Evolutionary conservation across 2,797 vertebrate genomes (phyloP).

Genomic region (Dermochelys coriacea): DNA sequence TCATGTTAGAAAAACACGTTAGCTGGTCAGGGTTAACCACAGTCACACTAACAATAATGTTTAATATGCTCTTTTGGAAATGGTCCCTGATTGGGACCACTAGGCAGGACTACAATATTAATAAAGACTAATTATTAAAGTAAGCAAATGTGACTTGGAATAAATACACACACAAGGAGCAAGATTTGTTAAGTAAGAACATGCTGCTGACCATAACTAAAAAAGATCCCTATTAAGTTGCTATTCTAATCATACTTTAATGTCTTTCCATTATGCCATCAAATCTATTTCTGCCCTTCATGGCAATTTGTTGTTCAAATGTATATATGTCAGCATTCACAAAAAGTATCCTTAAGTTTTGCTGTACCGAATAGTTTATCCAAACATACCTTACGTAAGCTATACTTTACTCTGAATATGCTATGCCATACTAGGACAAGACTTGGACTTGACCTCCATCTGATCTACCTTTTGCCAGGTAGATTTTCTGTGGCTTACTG

Average conservation of each 20-base stretch:
- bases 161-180: neutral
- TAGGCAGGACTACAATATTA: neutral
- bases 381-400: neutral
- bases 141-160: neutral
- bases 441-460: neutral
- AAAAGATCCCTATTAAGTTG: neutral
- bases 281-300: neutral
- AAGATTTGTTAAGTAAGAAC: neutral
- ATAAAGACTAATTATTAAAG: neutral
- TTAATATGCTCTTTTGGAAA: neutral
- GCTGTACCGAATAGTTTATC: neutral
- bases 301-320: neutral
- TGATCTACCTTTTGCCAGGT: neutral
- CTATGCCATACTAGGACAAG: neutral
- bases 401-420: neutral
- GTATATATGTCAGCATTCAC: neutral
- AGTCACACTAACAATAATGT: neutral
- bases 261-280: neutral
- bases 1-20: neutral
- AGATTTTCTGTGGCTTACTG: neutral
- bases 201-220: neutral
- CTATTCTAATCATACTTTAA: neutral
- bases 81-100: neutral
- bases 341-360: neutral
- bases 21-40: rapidly evolving